A percentile compares a stretch with the other conserved stretches of the same genome.
Evolutionary conservation across 1,140 invertebrate species (phyloP).

Genomic region (Aphelenchoides fujianensis): DNA sequence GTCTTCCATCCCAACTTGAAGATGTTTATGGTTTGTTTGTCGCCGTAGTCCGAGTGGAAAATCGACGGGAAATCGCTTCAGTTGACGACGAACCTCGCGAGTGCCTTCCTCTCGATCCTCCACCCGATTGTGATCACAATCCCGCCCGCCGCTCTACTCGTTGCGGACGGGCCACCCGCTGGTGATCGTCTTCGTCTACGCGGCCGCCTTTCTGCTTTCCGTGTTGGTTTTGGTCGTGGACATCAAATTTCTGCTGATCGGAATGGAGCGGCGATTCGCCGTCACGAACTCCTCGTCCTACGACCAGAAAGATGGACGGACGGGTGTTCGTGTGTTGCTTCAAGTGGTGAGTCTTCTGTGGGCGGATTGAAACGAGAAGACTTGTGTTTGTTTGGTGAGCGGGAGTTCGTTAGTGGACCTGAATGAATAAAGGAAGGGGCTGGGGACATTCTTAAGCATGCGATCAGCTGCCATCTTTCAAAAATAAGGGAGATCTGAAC

Average conservation of each 20-base stretch:
- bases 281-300: background rate
- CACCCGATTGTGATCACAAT: background rate
- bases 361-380: too few species aligned
- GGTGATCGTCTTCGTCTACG: background rate
- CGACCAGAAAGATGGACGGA: background rate
- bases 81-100: background rate
- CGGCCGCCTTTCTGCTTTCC: background rate
- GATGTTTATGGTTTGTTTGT: background rate
- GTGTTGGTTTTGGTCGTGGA: background rate
- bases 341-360: too few species aligned
- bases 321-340: background rate
- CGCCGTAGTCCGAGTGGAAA: background rate
- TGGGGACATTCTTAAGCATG: too few species aligned
- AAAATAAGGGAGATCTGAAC: too few species aligned
- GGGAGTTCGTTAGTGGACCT: too few species aligned
- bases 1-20: background rate
- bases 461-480: too few species aligned
- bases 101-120: background rate
- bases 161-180: background rate
- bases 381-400: too few species aligned
- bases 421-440: too few species aligned
- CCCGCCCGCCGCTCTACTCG: background rate
- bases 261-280: background rate
- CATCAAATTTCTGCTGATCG: background rate
- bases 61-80: background rate